These are phyloP conservation scores for Drosophila erecta DNA, from an alignment of 1,140 invertebrate genomes.

Conservation along the genomic window DNA sequence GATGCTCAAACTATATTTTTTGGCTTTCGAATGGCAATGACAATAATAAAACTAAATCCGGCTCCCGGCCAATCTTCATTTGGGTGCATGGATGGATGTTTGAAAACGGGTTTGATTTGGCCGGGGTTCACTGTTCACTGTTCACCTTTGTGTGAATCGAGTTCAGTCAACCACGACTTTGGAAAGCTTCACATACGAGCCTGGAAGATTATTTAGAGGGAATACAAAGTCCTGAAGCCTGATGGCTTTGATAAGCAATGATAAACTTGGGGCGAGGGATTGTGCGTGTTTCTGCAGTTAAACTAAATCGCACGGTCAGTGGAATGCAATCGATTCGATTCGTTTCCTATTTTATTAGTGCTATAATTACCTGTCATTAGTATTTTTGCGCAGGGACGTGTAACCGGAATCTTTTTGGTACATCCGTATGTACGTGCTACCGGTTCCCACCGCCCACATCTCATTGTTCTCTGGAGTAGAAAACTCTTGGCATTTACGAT, in stretches of 20 bases:
- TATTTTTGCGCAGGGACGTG: slow-evolving; percentile 6
- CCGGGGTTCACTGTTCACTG: slow-evolving; percentile 29
- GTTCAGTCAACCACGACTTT: slow-evolving; percentile 36
- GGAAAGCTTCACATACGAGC: slow-evolving; percentile 10
- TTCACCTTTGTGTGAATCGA: slow-evolving; percentile 24
- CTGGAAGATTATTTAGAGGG: slow-evolving; percentile 10
- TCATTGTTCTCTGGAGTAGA: slow-evolving; percentile 29
- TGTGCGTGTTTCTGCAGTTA: slow-evolving; percentile 11
- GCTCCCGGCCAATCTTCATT: slow-evolving; percentile 22
- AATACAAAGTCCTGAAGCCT: neutral
- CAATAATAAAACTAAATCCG: slow-evolving; percentile 8
- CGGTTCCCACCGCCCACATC: slow-evolving; percentile 23
- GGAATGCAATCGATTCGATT: neutral
- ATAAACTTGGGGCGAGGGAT: too few relatives aligned
- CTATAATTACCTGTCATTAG: slow-evolving; percentile 5
- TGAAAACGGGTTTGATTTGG: slow-evolving; percentile 32
- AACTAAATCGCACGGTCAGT: neutral
- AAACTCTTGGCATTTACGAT: slow-evolving; percentile 4
- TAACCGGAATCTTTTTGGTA: neutral
- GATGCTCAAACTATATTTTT: neutral
- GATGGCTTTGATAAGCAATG: slow-evolving; percentile 4
- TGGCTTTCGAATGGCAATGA: slow-evolving; percentile 14
- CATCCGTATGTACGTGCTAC: neutral
- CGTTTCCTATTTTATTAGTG: slow-evolving; percentile 24
- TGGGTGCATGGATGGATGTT: slow-evolving; percentile 21